These are phyloP conservation scores for Spatulosminthurus flaviceps DNA, from an alignment of 2,888 invertebrate genomes.

Conservation along the genomic window DNA sequence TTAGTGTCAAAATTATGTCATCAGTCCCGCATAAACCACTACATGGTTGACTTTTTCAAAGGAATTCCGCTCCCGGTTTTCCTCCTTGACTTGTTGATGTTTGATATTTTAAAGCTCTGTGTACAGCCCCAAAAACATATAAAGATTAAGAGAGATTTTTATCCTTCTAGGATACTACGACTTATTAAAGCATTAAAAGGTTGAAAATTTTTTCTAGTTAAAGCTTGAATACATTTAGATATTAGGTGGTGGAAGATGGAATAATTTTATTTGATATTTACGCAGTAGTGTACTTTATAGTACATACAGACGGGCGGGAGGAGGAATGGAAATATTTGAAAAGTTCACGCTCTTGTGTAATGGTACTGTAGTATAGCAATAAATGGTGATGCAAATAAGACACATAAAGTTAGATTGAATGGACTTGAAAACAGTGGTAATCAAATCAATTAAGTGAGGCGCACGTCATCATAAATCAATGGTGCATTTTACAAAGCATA, in stretches of 20 bases:
- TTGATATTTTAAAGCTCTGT: background rate
- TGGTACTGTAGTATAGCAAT: too few relatives aligned
- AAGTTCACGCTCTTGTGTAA: too few relatives aligned
- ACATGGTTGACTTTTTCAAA: background rate
- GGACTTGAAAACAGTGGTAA: conserved; percentile 12
- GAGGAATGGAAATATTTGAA: too few relatives aligned
- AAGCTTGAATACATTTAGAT: too few relatives aligned
- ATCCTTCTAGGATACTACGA: background rate
- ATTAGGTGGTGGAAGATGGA: too few relatives aligned
- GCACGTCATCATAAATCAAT: conserved; percentile 25
- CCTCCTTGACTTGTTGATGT: background rate
- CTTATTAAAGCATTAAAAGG: too few relatives aligned
- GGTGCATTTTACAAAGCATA: conserved; percentile 11
- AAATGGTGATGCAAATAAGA: too few relatives aligned
- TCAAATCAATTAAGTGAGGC: conserved; percentile 21
- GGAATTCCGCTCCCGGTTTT: background rate
- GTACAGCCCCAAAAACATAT: background rate
- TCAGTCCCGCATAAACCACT: background rate
- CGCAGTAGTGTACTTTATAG: too few relatives aligned
- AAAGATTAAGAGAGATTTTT: background rate
- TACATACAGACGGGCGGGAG: too few relatives aligned
- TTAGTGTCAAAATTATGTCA: background rate
- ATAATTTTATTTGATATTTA: too few relatives aligned
- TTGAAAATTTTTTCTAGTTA: too few relatives aligned
- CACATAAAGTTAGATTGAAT: too few relatives aligned